Evolutionary conservation across 1,140 invertebrate species (phyloP), one percentile per base, ranked within the genome.

Genomic region (Papilio polyxenes): DNA sequence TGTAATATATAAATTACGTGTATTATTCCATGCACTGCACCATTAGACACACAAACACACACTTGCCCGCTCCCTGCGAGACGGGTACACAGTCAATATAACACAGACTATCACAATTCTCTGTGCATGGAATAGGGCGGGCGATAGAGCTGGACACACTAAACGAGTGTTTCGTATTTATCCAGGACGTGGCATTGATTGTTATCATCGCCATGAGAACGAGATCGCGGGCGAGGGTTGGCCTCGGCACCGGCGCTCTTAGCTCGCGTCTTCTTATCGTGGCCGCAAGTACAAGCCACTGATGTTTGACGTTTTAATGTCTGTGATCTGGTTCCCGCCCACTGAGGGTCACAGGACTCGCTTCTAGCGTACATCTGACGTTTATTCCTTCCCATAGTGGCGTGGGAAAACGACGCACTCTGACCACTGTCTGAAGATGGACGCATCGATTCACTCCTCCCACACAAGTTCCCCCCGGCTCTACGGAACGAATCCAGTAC

Each of bases 131-230:
- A 87, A 86, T 83, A 83, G 82, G 84, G 83, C 74, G 80, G 81
- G 84, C 53, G 75, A 81, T 23, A 79, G 79, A 80, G 78, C 74
- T 65, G n/a, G 49, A 40, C 69, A 80, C 74, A 84, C 88, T 94
- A 95, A 56, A 95, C 94, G 80, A 95, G 88, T 37, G 94, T 95
- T 84, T 95, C 94, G 83, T 95, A 95, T 85, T 95, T 95, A 82
- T 95, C 94, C 81, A 95, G 91, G 59, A 95, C 91, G 80, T 93
- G 92, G 49, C 83, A 83, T 84, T 92, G 92, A 17, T 89, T 87
- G 79, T 89, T 87, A 75, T 92, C 92, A 81, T 94, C 93, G 15
- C 92, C 91, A 83, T 94, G 93, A 11, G 92, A 93, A 48, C 91
- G 91, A 0, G 91, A 92, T 13, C 93, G 90, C 13, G 91, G 88